A percentile compares a stretch with the other conserved stretches of the same genome.
These are phyloP conservation scores for Synaphobranchus kaupii DNA, from an alignment of 2,797 vertebrate genomes.

Conservation along the genomic window DNA sequence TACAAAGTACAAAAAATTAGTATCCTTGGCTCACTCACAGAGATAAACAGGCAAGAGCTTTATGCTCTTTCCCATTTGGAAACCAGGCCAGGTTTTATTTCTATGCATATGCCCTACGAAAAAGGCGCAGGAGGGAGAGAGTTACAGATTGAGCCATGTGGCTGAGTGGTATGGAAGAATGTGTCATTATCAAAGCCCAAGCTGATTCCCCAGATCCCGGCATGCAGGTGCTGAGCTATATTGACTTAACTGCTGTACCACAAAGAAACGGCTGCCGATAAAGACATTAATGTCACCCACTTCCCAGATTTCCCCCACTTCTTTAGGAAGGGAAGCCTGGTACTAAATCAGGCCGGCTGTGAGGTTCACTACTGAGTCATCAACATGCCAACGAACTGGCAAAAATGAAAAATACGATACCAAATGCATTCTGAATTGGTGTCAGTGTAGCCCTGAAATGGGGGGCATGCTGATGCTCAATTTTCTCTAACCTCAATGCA, in stretches of 20 bases:
- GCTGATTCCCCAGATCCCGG: neutral
- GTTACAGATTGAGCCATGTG: neutral
- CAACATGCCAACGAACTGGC: neutral
- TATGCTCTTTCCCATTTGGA: neutral
- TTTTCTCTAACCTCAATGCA: too few relatives aligned
- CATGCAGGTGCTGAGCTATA: conserved; percentile 10
- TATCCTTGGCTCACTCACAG: neutral
- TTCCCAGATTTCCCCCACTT: neutral
- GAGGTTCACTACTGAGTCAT: neutral
- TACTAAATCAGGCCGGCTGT: neutral
- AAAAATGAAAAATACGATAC: neutral
- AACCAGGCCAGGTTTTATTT: neutral
- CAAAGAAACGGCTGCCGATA: neutral
- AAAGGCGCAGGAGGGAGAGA: neutral
- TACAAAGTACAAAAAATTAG: too few relatives aligned
- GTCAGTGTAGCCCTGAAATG: neutral
- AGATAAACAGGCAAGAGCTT: neutral
- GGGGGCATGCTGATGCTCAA: neutral
- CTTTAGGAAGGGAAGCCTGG: neutral
- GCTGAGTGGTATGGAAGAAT: neutral
- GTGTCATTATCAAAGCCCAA: neutral
- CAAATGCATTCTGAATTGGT: neutral
- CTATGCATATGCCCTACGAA: neutral
- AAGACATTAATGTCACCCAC: conserved; percentile 19
- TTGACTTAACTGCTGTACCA: conserved; percentile 16